These are phyloP conservation scores for Centroberyx gerrardi DNA, from an alignment of 2,797 vertebrate genomes.

Conservation along the genomic window DNA sequence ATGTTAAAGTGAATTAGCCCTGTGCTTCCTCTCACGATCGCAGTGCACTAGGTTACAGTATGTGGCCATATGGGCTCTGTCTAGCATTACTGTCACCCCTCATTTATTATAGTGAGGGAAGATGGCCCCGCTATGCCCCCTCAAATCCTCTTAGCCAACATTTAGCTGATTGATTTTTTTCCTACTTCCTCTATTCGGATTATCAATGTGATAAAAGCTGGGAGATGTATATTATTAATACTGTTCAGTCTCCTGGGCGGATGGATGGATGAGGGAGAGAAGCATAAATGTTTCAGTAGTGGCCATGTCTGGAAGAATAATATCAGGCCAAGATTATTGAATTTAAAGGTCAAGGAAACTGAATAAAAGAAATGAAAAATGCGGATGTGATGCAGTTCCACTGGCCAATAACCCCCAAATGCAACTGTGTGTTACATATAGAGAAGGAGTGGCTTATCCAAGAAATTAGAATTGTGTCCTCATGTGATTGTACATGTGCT, in stretches of 20 bases:
- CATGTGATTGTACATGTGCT: conserved; percentile 21
- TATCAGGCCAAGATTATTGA: conserved; percentile 51
- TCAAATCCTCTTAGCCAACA: conserved; percentile 83
- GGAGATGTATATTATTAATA: conserved; percentile 77
- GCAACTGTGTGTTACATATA: conserved; percentile 17
- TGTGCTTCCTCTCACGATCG: conserved; percentile 34
- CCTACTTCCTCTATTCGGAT: conserved; percentile 63
- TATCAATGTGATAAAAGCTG: conserved; percentile 75
- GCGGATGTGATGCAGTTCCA: conserved; percentile 40
- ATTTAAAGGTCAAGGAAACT: conserved; percentile 61
- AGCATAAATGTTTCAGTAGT: conserved; percentile 71
- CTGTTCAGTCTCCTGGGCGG: conserved; percentile 37
- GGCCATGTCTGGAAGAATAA: conserved; percentile 63
- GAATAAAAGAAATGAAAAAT: conserved; percentile 47
- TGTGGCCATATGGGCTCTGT: conserved; percentile 77
- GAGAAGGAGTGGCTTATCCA: conserved; percentile 17
- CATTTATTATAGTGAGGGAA: conserved; percentile 71
- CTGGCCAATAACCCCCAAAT: conserved; percentile 37
- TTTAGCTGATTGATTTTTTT: conserved; percentile 82
- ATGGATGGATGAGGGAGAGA: conserved; percentile 49
- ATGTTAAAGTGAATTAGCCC: conserved; percentile 69
- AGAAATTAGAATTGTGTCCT: conserved; percentile 24
- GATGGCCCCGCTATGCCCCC: conserved; percentile 65
- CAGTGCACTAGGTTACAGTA: conserved; percentile 65
- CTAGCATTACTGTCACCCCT: conserved; percentile 81